These are phyloP conservation scores for Plumapathes pennacea DNA, from an alignment of 92 coral and sea anemone genomes.

Conservation along the genomic window DNA sequence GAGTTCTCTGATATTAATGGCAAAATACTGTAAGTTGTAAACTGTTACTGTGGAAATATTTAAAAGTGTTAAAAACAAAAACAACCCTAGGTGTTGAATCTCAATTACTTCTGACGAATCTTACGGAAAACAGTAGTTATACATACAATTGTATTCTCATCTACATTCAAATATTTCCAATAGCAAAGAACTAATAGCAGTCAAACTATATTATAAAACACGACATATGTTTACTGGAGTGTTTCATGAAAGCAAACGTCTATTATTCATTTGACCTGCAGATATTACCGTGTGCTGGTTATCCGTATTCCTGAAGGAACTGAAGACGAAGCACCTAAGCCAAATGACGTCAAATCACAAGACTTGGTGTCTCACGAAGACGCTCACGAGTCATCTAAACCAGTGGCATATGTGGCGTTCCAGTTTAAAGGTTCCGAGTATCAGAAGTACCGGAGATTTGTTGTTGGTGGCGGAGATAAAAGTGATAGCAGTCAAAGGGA, in stretches of 20 bases:
- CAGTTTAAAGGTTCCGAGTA: conserved; percentile 31
- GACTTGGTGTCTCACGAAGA: conserved; percentile 34
- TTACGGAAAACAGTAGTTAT: no score
- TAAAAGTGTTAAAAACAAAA: no score
- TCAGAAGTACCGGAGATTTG: conserved; percentile 28
- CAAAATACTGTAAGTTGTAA: neutral
- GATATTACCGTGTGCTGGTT: conserved; percentile 32
- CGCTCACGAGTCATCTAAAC: conserved; percentile 17
- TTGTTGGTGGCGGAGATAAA: conserved; percentile 45
- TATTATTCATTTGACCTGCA: no score
- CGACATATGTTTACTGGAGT: no score
- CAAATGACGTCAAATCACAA: neutral
- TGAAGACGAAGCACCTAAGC: neutral
- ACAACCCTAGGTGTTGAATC: no score
- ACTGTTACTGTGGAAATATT: no score
- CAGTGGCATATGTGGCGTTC: conserved; percentile 57
- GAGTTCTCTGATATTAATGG: conserved; percentile 7
- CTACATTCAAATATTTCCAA: no score
- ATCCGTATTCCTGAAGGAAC: conserved; percentile 6
- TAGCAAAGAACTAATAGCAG: no score
- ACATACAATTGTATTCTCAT: no score
- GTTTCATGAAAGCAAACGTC: no score
- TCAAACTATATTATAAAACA: no score
- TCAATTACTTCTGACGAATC: no score
- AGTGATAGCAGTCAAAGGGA: conserved; percentile 14